These are phyloP conservation scores for Gastracanthus pulcherrimus DNA, from an alignment of 2,888 invertebrate genomes.

Conservation along the genomic window DNA sequence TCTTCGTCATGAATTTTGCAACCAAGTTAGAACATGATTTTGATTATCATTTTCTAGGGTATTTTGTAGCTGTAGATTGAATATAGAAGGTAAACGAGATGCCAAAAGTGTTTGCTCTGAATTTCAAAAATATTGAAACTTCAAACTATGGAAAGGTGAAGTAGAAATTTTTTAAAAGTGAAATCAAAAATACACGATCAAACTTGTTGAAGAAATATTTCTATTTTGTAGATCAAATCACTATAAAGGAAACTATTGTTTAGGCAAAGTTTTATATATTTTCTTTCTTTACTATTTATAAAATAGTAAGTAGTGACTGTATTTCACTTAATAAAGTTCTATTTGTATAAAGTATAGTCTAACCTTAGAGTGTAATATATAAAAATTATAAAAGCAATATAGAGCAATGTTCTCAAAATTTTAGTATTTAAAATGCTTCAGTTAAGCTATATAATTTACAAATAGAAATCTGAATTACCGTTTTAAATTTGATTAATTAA, in stretches of 20 bases:
- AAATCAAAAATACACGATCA: not conserved
- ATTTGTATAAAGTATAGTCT: no score
- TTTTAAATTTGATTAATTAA: no score
- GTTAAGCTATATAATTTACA: not conserved
- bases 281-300: no score
- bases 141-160: not conserved
- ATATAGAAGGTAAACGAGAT: not conserved
- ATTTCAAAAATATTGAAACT: not conserved
- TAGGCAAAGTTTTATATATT: not conserved
- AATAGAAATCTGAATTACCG: not conserved
- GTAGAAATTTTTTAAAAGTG: no score
- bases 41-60: not conserved
- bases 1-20: constrained; percentile 13
- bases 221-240: not conserved
- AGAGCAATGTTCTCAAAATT: no score
- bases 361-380: no score
- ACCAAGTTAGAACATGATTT: not conserved
- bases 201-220: not conserved
- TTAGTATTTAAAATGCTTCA: no score
- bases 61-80: not conserved
- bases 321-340: no score
- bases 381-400: not conserved
- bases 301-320: no score
- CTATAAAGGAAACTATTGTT: not conserved
- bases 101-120: not conserved